Base-by-base conservation (phyloP, 2,888 invertebrate species). In the Hirtodrosophila cameraria region DNA sequence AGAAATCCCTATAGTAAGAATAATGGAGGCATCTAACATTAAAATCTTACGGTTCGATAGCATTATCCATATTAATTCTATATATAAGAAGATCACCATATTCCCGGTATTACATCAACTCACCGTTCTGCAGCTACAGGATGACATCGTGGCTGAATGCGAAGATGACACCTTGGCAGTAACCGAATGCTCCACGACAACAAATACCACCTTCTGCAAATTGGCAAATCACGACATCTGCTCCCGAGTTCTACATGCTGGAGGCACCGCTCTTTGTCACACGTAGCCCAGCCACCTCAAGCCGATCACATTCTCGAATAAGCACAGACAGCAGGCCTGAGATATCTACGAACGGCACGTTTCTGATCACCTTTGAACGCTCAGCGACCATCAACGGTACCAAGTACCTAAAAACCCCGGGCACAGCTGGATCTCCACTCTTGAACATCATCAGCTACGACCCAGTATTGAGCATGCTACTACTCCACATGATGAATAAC, bases 91-190 rank as follows among this genome's bases (percentile, higher is more conserved):
- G 18, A 18, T 18, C 18, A 27, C 39, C 12, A 31, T 50, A n/a
- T 41, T 39, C 23, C 33, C 41, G 4, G 54, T 42, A 25, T 42
- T 30, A 13, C 45, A 57, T 20, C 27, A 50, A 30, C 30, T 30
- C 33, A 35, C 12, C 13, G 25, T 39, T 5, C 33, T 59, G 5
- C 57, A 65, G 13, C 31, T 61, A 31, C 41, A 42, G 25, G 60
- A 60, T n/a, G 33, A 55, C 42, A 52, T 13, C 27, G 38, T 60
- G 33, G 52, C 55, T 0, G 48, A 65, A 25, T 65, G 60, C 48
- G 13, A 39, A 11, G 33, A 23, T 18, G 41, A 33, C n/a, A 23
- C 20, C 11, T n/a, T 48, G 12, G 38, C 28, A 11, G 45, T 60
- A 5, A 48, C 15, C 7, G 31, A 54, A 8, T 57, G 46, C 41